Evolutionary conservation across 2,113 vertebrate species (phyloP).

Genomic region (Barnardius zonarius): DNA sequence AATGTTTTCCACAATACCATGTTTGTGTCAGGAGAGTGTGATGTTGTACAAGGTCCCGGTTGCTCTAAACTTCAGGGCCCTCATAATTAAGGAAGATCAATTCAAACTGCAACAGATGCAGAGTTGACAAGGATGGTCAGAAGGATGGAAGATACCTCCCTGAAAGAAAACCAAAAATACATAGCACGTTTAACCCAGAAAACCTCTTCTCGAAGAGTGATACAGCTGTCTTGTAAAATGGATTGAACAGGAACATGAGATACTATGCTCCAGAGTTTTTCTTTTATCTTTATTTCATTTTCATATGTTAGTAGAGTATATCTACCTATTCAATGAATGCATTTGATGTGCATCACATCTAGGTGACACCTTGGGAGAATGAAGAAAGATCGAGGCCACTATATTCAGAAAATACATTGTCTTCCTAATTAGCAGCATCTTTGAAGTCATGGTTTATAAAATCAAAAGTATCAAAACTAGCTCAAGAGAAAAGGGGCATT

Average conservation of each 20-base stretch:
- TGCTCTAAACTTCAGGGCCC: not conserved
- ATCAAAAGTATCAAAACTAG: not conserved
- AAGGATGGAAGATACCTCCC: not conserved
- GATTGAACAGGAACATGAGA: not conserved
- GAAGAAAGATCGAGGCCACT: not conserved
- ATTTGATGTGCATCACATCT: not conserved
- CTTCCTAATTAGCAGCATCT: not conserved
- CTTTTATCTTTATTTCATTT: not conserved
- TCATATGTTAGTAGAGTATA: not conserved
- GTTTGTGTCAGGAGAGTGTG: not conserved
- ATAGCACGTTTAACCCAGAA: not conserved
- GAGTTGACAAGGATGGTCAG: not conserved
- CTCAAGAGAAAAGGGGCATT: not conserved
- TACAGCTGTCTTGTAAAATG: not conserved
- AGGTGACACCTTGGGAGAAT: not conserved
- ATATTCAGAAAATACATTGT: not conserved
- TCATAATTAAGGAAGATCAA: not conserved
- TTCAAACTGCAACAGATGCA: not conserved
- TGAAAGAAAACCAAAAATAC: not conserved
- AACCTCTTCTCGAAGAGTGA: not conserved
- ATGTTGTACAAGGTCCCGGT: not conserved
- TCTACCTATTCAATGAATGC: not conserved
- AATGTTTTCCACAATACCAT: not conserved
- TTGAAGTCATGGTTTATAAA: not conserved
- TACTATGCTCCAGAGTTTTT: not conserved